Conservation (phyloP, 1,140 invertebrate species). For the Macrosteles quadrilineatus region DNA sequence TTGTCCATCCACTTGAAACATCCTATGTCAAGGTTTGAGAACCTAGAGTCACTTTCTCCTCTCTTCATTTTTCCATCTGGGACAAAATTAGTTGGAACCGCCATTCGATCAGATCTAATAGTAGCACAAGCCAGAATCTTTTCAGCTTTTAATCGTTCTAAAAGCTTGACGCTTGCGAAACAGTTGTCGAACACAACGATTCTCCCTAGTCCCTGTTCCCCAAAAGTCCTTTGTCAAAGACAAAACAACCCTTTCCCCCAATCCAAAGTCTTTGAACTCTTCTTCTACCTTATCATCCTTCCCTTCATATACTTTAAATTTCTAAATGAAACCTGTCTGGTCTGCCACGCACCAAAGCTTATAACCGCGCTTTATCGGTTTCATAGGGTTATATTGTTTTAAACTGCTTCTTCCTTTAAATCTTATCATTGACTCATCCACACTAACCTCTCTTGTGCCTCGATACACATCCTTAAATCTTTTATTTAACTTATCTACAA, state of each 20-base stretch:
- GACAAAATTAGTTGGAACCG: background rate
- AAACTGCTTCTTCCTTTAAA: constrained; percentile 27
- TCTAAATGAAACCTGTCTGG: constrained; percentile 29
- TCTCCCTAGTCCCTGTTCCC: constrained; percentile 3
- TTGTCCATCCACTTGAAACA: constrained; percentile 1
- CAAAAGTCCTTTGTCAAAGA: constrained; percentile 26
- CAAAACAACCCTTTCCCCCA: constrained; percentile 33
- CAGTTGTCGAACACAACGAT: constrained; percentile 34
- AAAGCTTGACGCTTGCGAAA: constrained; percentile 30
- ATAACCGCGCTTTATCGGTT: constrained; percentile 6
- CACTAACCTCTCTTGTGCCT: constrained; percentile 29
- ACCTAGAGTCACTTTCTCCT: background rate
- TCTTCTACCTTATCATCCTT: constrained; percentile 29
- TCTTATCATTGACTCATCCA: constrained; percentile 35
- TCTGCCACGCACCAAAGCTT: constrained; percentile 35
- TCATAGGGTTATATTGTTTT: constrained; percentile 3
- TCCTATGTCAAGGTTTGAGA: background rate
- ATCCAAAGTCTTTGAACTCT: constrained; percentile 6
- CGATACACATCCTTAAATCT: constrained; percentile 22
- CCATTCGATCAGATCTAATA: background rate
- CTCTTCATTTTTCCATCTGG: background rate
- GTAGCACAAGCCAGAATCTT: background rate
- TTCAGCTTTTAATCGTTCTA: constrained; percentile 32
- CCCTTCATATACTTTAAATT: constrained; percentile 34
- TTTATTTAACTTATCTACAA: constrained; percentile 8